Evolutionary conservation across 2,797 vertebrate genomes (phyloP).

Genomic region (Columba guinea): DNA sequence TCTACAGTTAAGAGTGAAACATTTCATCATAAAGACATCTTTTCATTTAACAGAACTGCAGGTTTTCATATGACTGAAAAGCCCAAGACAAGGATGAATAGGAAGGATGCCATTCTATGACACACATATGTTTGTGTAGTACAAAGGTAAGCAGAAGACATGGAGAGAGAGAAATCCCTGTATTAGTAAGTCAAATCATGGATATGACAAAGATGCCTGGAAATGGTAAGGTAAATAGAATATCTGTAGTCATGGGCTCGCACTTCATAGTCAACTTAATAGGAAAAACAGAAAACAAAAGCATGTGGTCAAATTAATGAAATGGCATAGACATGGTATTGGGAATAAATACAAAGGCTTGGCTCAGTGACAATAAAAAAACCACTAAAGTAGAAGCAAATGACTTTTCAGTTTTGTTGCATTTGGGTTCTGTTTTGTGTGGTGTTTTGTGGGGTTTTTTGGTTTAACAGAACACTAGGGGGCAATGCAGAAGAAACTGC

Average conservation of each 20-base stretch:
- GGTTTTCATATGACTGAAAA: neutral
- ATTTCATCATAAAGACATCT: neutral
- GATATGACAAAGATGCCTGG: neutral
- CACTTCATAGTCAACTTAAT: neutral
- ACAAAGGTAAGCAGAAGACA: neutral
- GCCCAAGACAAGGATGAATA: neutral
- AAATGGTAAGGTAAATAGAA: neutral
- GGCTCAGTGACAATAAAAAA: neutral
- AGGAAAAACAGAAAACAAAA: neutral
- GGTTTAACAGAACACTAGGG: neutral
- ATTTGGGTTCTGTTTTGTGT: neutral
- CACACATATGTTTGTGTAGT: fast-evolving
- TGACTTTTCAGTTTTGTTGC: neutral
- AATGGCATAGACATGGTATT: fast-evolving
- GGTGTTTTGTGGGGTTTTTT: neutral
- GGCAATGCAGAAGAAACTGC: neutral
- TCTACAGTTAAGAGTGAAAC: neutral
- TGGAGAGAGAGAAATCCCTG: neutral
- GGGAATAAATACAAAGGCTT: neutral
- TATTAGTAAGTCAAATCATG: neutral
- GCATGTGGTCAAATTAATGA: neutral
- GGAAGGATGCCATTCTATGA: neutral
- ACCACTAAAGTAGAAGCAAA: neutral
- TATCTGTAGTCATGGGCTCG: neutral
- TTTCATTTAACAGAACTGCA: neutral